Percentiles rank a stretch among this genome's conserved stretches.
phyloP scores from a whole-genome alignment of 2,113 vertebrate species.

The Prionailurus viverrinus region DNA sequence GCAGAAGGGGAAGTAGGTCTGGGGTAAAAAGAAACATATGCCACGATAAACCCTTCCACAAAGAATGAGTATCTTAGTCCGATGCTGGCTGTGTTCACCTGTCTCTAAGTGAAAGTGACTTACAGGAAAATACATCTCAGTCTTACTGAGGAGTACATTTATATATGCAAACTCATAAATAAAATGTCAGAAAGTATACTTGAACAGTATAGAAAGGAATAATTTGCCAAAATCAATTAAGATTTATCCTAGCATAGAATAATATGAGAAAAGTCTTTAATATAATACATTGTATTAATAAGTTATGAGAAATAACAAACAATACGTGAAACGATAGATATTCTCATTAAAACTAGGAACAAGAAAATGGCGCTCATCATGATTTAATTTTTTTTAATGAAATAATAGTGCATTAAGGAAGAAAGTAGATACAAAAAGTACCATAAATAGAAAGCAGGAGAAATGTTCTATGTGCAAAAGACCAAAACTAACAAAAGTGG shows the following conservation, averaged over 20 bases:
- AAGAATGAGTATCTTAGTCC: background rate
- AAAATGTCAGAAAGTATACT: slow-evolving; percentile 41
- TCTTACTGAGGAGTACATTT: background rate
- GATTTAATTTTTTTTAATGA: background rate
- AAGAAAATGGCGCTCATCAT: background rate
- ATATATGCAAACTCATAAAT: background rate
- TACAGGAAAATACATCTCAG: background rate
- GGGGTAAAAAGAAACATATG: background rate
- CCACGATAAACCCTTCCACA: background rate
- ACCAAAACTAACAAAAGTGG: background rate
- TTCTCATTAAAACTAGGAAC: too few species aligned
- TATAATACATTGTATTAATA: too few species aligned
- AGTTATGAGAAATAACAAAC: too few species aligned
- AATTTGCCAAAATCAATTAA: too few species aligned
- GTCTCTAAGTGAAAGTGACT: background rate
- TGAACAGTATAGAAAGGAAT: background rate
- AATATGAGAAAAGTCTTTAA: too few species aligned
- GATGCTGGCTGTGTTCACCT: background rate
- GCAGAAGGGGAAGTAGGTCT: background rate
- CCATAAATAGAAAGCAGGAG: background rate
- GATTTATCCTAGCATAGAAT: too few species aligned
- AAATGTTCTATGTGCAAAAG: background rate
- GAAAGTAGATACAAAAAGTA: slow-evolving; percentile 5
- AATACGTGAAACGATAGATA: too few species aligned
- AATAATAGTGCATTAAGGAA: background rate